Conservation (phyloP, 2,888 invertebrate species). For the Caenorhabditis auriculariae region DNA sequence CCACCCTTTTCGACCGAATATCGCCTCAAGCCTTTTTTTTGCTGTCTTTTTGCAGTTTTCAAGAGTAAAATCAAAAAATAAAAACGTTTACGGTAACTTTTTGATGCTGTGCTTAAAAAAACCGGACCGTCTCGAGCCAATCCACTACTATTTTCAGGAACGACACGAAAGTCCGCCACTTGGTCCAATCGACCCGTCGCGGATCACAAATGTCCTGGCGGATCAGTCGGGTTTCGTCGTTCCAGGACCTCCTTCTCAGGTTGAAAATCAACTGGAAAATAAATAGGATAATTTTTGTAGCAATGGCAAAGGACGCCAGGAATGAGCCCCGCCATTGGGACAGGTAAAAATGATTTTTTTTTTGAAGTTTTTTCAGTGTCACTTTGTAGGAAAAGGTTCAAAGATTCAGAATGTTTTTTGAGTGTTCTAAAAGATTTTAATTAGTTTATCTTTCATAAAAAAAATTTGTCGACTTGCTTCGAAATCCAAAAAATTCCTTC, state of each 20-base stretch:
- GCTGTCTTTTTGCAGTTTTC: not conserved
- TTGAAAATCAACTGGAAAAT: not conserved
- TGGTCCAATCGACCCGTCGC: slow-evolving; percentile 18
- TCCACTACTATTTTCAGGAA: not conserved
- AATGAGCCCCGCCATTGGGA: slow-evolving; percentile 20
- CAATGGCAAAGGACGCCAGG: slow-evolving; percentile 22
- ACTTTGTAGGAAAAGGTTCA: too few relatives aligned
- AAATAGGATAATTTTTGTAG: not conserved
- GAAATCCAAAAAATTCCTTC: too few relatives aligned
- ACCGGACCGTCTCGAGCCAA: slow-evolving; percentile 3
- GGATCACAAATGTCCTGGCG: slow-evolving; percentile 25
- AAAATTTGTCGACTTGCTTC: too few relatives aligned
- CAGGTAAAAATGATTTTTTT: too few relatives aligned
- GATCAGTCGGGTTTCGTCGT: slow-evolving; percentile 4
- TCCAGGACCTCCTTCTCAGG: not conserved
- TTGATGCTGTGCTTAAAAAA: not conserved
- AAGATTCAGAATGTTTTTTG: too few relatives aligned
- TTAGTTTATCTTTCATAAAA: too few relatives aligned
- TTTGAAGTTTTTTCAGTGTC: too few relatives aligned
- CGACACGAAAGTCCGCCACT: slow-evolving; percentile 22
- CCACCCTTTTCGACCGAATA: too few relatives aligned
- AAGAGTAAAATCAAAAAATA: not conserved
- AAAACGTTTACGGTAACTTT: too few relatives aligned
- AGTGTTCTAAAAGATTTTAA: too few relatives aligned
- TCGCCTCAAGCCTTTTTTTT: too few relatives aligned